phyloP scores from a whole-genome alignment of 2,797 vertebrate genomes.

The Gobio occitaniae region DNA sequence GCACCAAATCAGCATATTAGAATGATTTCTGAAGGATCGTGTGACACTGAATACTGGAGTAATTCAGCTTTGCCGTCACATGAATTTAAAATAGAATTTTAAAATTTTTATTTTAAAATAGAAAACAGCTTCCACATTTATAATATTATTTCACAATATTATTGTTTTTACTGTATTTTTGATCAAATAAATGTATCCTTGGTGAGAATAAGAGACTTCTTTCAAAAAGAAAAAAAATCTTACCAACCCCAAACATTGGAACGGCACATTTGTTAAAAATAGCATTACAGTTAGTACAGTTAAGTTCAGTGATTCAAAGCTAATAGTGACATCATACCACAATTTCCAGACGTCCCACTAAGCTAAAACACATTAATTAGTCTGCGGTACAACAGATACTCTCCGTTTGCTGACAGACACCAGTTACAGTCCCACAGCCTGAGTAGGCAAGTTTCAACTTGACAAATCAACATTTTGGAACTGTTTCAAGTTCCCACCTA shows the following conservation, averaged over 20 bases:
- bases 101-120: background rate
- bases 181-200: background rate
- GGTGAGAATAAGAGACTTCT: background rate
- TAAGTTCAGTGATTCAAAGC: conserved; percentile 5
- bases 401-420: conserved; percentile 29
- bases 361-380: conserved; percentile 23
- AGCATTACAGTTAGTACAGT: conserved; percentile 14
- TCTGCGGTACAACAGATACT: conserved; percentile 2
- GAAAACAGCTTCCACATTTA: background rate
- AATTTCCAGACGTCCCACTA: conserved; percentile 18
- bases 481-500: background rate
- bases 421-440: background rate
- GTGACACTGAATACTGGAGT: background rate
- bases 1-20: background rate
- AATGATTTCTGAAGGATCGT: background rate
- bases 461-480: conserved; percentile 21
- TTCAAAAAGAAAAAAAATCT: background rate
- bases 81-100: too few species aligned
- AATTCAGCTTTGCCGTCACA: background rate
- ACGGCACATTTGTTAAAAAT: background rate
- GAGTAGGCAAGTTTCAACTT: conserved; percentile 1
- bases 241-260: background rate
- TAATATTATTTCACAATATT: background rate
- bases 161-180: background rate
- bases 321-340: conserved; percentile 46